phyloP scores from a whole-genome alignment of 2,888 invertebrate genomes.

The Saturnia pavonia region DNA sequence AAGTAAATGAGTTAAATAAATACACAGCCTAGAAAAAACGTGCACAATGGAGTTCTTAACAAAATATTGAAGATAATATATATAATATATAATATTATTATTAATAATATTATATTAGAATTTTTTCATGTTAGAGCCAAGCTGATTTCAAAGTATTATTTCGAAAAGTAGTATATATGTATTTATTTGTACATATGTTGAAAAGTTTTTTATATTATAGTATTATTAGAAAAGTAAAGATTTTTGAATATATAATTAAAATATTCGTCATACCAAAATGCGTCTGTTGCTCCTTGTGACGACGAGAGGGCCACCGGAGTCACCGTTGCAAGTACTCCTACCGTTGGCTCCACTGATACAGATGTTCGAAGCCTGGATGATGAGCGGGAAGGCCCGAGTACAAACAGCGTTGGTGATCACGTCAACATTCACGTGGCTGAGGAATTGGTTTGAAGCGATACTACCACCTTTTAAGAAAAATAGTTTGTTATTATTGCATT shows the following conservation, averaged over 20 bases:
- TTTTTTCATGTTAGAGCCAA: too few species aligned
- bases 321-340: conserved; percentile 45
- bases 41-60: too few species aligned
- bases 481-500: not conserved
- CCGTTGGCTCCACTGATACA: conserved; percentile 45
- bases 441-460: conserved; percentile 29
- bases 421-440: conserved; percentile 33
- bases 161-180: too few species aligned
- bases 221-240: not conserved
- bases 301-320: conserved; percentile 56
- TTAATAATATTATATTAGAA: too few species aligned
- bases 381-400: conserved; percentile 29
- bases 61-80: too few species aligned
- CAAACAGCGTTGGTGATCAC: conserved; percentile 40
- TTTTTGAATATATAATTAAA: not conserved
- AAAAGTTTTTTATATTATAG: too few species aligned
- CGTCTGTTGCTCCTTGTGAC: conserved; percentile 29
- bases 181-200: too few species aligned
- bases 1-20: not conserved
- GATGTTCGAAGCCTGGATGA: conserved; percentile 40
- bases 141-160: too few species aligned
- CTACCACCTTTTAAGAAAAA: conserved; percentile 26
- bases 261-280: conserved; percentile 36
- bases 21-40: too few species aligned
- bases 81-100: too few species aligned